Base-by-base conservation (phyloP, 2,888 invertebrate species). In the Netelia virgata region DNA sequence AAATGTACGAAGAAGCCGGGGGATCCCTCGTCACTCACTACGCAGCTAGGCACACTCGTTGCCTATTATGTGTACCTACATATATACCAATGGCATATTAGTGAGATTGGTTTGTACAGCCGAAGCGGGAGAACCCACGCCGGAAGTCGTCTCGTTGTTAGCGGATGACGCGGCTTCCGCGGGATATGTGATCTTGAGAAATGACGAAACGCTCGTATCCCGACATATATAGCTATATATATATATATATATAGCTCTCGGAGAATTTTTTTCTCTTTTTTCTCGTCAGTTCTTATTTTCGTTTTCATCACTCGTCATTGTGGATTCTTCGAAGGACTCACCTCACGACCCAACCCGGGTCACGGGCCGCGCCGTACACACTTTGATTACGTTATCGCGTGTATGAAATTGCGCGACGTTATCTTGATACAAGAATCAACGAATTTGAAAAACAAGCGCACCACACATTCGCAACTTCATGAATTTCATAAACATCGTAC, bases 111-210 rank as follows among this genome's bases (percentile, higher is more conserved):
- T 69, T 41, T 55, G 43, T 28, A 50, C n/a, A 64, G 57, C 59
- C 20, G 69, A 50, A 8, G 14, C 23, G 72, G 47, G 64, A 82
- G 63, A 43, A 20, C 41, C 69, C 53, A 53, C 76, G 64, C 85
- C 83, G 86, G 86, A 86, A 85, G 82, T 72, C 63, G 28, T 43
- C 50, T 79, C 76, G 77, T 80, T 82, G 72, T 86, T 85, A 87
- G 83, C 86, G 84, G 85, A 86, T 87, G 87, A 87, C 87, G 87
- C 86, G 85, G 89, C 86, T 90, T 91, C 91, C 90, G 90, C 90
- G 89, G 89, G 85, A 83, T 59, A 79, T 66, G 86, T 86, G 86
- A 87, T 88, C 86, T 86, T 85, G 86, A 83, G 88, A 23, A 87
- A 88, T 87, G 72, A 82, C 20, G 72, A 57, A 70, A 70, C 20